phyloP scores from a whole-genome alignment of 2,797 vertebrate species.

The Helicolenus hilgendorfi region DNA sequence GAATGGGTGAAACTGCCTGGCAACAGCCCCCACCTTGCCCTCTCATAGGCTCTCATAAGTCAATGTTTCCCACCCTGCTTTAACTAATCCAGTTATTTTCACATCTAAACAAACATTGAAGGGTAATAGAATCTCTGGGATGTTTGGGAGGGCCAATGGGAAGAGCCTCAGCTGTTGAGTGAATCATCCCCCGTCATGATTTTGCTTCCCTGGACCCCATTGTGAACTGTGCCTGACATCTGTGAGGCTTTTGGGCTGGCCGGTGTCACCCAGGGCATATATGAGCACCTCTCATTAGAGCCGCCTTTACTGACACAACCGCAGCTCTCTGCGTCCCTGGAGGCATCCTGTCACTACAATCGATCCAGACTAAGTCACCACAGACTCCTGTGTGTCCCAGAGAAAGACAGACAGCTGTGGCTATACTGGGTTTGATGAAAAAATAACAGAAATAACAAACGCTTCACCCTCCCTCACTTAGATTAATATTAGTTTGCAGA shows the following conservation, averaged over 20 bases:
- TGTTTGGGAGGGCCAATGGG: slow-evolving; percentile 7
- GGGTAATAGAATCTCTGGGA: slow-evolving; percentile 5
- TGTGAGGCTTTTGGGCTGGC: not conserved
- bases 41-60: slow-evolving; percentile 37
- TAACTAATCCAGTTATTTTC: slow-evolving; percentile 42
- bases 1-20: slow-evolving; percentile 47
- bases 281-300: slow-evolving; percentile 34
- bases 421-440: not conserved
- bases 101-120: slow-evolving; percentile 14
- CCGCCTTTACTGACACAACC: not conserved
- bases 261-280: slow-evolving; percentile 17
- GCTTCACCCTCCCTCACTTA: not conserved
- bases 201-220: not conserved
- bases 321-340: not conserved
- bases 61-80: slow-evolving; percentile 10
- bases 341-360: slow-evolving; percentile 11
- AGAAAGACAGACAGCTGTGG: slow-evolving; percentile 4
- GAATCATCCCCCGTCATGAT: not conserved
- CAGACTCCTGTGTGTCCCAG: slow-evolving; percentile 8
- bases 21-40: slow-evolving; percentile 46
- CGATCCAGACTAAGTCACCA: slow-evolving; percentile 12
- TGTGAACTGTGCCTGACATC: slow-evolving; percentile 27
- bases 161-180: slow-evolving; percentile 43
- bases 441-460: slow-evolving; percentile 3
- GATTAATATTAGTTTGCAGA: not conserved